Conservation (phyloP, 2,888 invertebrate genomes). For the Callimorpha dominula region DNA sequence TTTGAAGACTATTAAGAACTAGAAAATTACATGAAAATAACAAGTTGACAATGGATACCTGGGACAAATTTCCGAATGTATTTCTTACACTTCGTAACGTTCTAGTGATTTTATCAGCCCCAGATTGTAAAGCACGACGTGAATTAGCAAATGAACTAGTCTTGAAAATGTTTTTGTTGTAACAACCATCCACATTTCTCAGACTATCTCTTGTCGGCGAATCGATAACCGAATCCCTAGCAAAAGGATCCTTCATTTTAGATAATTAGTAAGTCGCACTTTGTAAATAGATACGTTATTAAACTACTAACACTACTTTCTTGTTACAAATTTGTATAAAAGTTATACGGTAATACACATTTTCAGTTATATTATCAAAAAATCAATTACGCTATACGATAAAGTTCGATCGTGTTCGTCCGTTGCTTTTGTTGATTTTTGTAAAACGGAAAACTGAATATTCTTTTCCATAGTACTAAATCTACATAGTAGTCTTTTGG, state of each 20-base stretch:
- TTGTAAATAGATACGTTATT: constrained; percentile 33
- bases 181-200: constrained; percentile 79
- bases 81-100: constrained; percentile 89
- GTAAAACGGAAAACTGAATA: constrained; percentile 39
- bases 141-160: constrained; percentile 87
- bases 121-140: constrained; percentile 88
- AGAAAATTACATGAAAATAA: background rate
- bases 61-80: constrained; percentile 89
- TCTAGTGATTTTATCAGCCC: constrained; percentile 89
- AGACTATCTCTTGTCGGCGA: constrained; percentile 78
- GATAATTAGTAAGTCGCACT: constrained; percentile 39
- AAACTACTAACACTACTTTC: constrained; percentile 28
- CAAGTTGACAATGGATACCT: constrained; percentile 75
- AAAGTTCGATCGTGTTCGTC: constrained; percentile 44
- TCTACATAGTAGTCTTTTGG: constrained; percentile 22
- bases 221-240: constrained; percentile 77
- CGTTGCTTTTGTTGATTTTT: constrained; percentile 65
- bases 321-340: constrained; percentile 39
- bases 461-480: constrained; percentile 12
- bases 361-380: constrained; percentile 47
- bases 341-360: constrained; percentile 60
- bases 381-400: constrained; percentile 55
- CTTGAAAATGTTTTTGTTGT: constrained; percentile 79
- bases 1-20: background rate
- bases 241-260: constrained; percentile 82